phyloP scores from a whole-genome alignment of 2,797 vertebrate species.

The Rhyacichthys aspro region DNA sequence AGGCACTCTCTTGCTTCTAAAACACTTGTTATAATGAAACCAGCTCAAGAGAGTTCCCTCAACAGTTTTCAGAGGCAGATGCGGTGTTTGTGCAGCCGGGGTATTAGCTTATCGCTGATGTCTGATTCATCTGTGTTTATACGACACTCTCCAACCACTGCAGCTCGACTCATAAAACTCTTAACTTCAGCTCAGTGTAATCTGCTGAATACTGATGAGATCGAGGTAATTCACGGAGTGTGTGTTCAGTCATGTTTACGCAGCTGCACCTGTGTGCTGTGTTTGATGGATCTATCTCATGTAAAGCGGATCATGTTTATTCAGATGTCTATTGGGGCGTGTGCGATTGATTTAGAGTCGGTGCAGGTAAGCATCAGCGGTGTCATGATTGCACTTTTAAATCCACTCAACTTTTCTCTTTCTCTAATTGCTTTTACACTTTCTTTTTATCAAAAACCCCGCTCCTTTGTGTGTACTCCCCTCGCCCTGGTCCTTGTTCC shows the following conservation, averaged over 20 bases:
- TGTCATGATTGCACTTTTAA: constrained; percentile 24
- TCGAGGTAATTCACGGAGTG: too few species aligned
- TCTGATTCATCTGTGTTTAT: constrained; percentile 27
- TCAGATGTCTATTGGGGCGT: constrained; percentile 32
- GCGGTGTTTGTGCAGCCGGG: background rate
- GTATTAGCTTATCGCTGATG: constrained; percentile 35
- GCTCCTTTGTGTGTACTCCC: background rate
- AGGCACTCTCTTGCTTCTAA: too few species aligned
- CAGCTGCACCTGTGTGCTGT: background rate
- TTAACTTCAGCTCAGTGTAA: constrained; percentile 7
- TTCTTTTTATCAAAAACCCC: background rate
- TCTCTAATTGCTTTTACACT: background rate
- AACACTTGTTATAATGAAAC: too few species aligned
- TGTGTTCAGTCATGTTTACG: constrained; percentile 1
- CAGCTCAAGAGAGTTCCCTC: too few species aligned
- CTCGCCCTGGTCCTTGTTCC: too few species aligned
- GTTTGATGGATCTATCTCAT: constrained; percentile 16
- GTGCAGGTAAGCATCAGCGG: constrained; percentile 13
- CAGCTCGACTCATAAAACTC: constrained; percentile 9
- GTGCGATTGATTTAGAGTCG: constrained; percentile 19
- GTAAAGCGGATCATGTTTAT: constrained; percentile 44
- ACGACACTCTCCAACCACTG: constrained; percentile 6
- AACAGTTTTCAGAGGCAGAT: background rate
- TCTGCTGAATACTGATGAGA: constrained; percentile 25
- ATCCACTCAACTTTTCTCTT: background rate